Percentiles rank a stretch among this genome's conserved stretches.
Conservation (phyloP, 2,797 vertebrate species). For the Staurois parvus region DNA sequence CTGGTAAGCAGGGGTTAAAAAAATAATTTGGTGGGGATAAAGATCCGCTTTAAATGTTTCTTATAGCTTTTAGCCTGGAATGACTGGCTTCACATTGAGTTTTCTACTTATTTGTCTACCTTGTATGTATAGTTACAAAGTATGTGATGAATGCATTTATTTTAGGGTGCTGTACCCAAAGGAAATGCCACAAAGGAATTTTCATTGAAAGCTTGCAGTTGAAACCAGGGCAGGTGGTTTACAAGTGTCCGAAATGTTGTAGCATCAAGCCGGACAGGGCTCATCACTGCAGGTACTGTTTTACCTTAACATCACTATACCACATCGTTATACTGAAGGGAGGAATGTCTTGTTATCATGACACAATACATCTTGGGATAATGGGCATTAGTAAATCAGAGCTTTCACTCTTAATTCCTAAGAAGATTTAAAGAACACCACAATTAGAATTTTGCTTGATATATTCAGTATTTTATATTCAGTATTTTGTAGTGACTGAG, state of each 20-base stretch:
- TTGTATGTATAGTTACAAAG: neutral
- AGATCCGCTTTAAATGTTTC: neutral
- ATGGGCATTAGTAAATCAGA: neutral
- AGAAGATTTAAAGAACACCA: neutral
- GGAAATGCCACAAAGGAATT: slow-evolving; percentile 98
- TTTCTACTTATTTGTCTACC: neutral
- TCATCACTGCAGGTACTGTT: slow-evolving; percentile 94
- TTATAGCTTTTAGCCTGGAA: neutral
- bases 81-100: neutral
- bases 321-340: no score
- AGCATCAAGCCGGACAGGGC: slow-evolving; percentile 98
- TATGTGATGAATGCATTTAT: neutral
- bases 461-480: neutral
- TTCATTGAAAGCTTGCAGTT: slow-evolving; percentile 97
- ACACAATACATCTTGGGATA: neutral
- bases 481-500: neutral
- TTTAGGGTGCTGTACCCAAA: slow-evolving; percentile 95
- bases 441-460: neutral
- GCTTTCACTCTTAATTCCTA: neutral
- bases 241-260: slow-evolving; percentile 99
- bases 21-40: no score
- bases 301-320: neutral
- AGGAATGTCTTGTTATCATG: neutral
- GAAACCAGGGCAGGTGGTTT: slow-evolving; percentile 96
- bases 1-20: no score